phyloP scores from a whole-genome alignment of 2,888 invertebrate species.

The Sesia apiformis region DNA sequence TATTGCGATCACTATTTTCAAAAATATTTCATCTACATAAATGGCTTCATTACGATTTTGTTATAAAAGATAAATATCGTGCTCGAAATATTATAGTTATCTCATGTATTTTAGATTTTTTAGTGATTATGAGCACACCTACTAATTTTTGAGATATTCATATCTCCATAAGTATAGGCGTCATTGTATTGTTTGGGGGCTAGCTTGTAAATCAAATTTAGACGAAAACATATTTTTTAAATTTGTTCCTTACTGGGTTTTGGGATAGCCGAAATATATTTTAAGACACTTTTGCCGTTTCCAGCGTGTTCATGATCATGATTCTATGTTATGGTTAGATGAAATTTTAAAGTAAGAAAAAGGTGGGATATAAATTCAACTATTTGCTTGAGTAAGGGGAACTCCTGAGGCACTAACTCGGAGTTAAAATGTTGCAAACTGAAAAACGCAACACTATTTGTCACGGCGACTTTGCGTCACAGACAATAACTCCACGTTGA shows the following conservation, averaged over 20 bases:
- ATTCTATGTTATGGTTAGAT: neutral
- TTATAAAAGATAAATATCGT: too few species aligned
- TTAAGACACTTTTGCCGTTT: neutral
- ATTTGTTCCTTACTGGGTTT: neutral
- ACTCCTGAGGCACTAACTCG: neutral
- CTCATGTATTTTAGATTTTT: too few species aligned
- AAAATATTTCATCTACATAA: too few species aligned
- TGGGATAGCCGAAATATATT: neutral
- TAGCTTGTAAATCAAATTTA: too few species aligned
- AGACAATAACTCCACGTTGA: constrained; percentile 61
- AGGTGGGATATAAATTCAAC: neutral
- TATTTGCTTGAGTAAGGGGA: neutral
- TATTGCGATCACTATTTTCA: too few species aligned
- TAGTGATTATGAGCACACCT: too few species aligned
- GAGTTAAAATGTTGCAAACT: constrained; percentile 50
- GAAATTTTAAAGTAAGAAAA: neutral
- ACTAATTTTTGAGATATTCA: too few species aligned
- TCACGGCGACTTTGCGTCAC: constrained; percentile 56
- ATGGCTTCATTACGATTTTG: too few species aligned
- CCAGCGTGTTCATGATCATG: neutral
- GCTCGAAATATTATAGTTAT: too few species aligned
- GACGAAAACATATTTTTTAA: neutral
- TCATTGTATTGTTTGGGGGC: too few species aligned
- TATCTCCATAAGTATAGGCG: too few species aligned
- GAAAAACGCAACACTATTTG: constrained; percentile 55